Conservation (phyloP, 2,888 invertebrate genomes). For the Drosophila greeni region DNA sequence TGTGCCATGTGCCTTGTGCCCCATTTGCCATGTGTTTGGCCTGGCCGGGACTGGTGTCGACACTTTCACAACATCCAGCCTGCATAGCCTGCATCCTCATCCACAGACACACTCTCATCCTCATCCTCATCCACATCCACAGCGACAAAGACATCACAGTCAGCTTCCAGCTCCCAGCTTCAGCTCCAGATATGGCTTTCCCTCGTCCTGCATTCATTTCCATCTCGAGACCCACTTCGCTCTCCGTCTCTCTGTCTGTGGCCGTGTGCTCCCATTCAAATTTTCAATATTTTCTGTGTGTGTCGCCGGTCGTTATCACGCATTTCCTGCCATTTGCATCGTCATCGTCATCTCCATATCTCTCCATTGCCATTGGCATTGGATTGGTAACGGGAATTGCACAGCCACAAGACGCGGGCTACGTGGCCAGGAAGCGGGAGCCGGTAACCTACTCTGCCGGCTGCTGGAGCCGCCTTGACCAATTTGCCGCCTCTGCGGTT, state of each 20-base stretch:
- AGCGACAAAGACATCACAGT: constrained; percentile 38
- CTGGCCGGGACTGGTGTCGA: constrained; percentile 64
- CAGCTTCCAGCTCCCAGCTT: constrained; percentile 16
- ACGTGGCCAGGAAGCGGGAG: constrained; percentile 11
- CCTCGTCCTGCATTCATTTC: constrained; percentile 37
- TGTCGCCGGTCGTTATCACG: constrained; percentile 67
- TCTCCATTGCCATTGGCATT: constrained; percentile 39
- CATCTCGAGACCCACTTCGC: constrained; percentile 24
- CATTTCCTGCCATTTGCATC: constrained; percentile 71
- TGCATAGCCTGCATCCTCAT: constrained; percentile 9
- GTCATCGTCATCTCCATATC: constrained; percentile 32
- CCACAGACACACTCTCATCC: constrained; percentile 10
- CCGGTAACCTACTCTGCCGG: constrained; percentile 5
- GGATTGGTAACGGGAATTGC: constrained; percentile 25
- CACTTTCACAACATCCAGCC: constrained; percentile 65
- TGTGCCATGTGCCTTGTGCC: constrained; percentile 38
- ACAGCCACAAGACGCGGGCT: constrained; percentile 28
- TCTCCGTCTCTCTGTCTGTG: neutral
- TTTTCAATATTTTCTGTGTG: constrained; percentile 56
- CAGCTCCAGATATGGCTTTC: constrained; percentile 25
- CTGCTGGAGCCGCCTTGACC: constrained; percentile 58
- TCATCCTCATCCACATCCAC: constrained; percentile 5
- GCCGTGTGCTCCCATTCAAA: constrained; percentile 50
- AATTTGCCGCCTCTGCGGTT: constrained; percentile 66
- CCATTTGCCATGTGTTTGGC: constrained; percentile 45